Conservation (phyloP, 2,113 vertebrate species). For the Bathybates hornii region DNA sequence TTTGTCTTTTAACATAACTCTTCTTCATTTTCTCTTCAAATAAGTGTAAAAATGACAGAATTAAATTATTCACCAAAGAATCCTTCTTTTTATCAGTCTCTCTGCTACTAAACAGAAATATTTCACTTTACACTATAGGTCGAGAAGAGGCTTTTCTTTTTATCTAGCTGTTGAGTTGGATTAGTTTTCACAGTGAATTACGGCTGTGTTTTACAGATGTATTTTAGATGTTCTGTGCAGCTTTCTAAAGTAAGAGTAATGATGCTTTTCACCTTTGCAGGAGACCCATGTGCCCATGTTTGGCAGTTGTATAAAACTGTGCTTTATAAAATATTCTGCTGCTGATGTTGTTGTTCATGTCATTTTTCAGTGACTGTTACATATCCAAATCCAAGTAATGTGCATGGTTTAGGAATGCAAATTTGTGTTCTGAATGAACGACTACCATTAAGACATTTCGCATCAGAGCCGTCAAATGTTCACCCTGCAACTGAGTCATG, state of each 20-base stretch:
- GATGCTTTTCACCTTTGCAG: conserved; percentile 49
- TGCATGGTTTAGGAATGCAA: conserved; percentile 27
- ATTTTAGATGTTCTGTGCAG: conserved; percentile 33
- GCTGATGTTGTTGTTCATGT: conserved; percentile 11
- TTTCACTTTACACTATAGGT: conserved; percentile 5
- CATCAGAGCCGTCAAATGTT: conserved; percentile 42
- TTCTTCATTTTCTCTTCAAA: conserved; percentile 37
- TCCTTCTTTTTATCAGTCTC: neutral
- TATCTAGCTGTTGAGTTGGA: conserved; percentile 18
- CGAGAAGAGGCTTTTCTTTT: neutral
- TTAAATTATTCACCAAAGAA: neutral
- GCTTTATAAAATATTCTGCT: neutral
- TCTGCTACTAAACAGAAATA: conserved; percentile 5
- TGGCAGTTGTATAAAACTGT: conserved; percentile 5
- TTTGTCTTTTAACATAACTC: conserved; percentile 39
- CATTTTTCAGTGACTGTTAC: neutral
- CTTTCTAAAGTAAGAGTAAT: conserved; percentile 38
- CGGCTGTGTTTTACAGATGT: conserved; percentile 32
- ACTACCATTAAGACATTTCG: conserved; percentile 47
- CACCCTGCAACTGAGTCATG: conserved; percentile 25
- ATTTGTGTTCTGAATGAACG: conserved; percentile 32
- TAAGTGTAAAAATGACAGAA: conserved; percentile 36
- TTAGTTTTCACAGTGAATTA: conserved; percentile 41
- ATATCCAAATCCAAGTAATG: neutral
- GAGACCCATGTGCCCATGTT: conserved; percentile 29